Percentiles rank a stretch among this genome's conserved stretches.
These are phyloP conservation scores for Anabacerthia variegaticeps DNA, from an alignment of 2,797 vertebrate genomes.

Conservation along the genomic window DNA sequence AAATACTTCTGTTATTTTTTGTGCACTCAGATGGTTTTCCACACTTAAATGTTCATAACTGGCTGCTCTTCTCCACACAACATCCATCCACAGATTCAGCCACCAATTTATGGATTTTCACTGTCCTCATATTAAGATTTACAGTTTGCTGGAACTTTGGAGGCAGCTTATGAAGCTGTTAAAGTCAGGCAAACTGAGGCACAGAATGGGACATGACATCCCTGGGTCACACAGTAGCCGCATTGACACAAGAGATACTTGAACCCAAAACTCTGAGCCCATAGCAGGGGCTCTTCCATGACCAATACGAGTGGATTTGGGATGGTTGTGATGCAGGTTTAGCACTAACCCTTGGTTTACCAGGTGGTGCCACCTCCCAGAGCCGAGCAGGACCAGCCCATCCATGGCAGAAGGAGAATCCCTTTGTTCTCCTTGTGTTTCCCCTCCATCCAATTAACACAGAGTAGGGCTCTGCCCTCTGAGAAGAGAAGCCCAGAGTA, in stretches of 20 bases:
- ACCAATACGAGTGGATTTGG: rapidly evolving
- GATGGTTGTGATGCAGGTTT: not conserved
- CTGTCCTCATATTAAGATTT: not conserved
- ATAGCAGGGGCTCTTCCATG: rapidly evolving
- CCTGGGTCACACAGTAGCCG: not conserved
- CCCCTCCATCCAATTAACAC: rapidly evolving
- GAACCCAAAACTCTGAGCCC: not conserved
- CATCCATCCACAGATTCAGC: rapidly evolving
- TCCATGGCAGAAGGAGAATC: not conserved
- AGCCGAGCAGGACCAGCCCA: rapidly evolving
- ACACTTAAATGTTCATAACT: rapidly evolving
- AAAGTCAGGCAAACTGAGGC: not conserved
- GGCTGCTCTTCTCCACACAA: not conserved
- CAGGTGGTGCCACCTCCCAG: not conserved
- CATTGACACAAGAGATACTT: not conserved
- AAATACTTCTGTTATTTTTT: not conserved
- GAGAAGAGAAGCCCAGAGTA: not conserved
- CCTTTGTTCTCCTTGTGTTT: not conserved
- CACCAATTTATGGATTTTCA: not conserved
- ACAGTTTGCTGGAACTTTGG: not conserved
- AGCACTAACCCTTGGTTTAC: not conserved
- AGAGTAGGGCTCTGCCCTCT: rapidly evolving
- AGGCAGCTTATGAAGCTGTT: not conserved
- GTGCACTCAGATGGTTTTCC: not conserved
- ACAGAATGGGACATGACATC: rapidly evolving